These are phyloP conservation scores for Brachionus asplanchnoidis DNA, from an alignment of 1,140 invertebrate species.

Conservation along the genomic window DNA sequence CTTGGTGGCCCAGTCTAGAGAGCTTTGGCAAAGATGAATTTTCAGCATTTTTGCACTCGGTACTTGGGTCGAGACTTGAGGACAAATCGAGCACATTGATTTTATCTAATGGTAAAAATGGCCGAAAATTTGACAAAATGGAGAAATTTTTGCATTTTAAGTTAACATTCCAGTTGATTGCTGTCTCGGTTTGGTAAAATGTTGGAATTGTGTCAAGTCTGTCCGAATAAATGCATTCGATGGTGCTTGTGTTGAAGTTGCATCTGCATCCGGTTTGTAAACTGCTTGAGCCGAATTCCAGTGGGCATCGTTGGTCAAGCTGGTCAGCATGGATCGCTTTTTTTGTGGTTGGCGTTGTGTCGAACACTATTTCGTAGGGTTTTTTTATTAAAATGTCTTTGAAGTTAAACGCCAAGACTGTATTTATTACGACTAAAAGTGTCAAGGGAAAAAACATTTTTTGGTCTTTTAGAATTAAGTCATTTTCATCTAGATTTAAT, in stretches of 20 bases:
- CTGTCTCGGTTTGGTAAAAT: neutral
- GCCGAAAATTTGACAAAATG: neutral
- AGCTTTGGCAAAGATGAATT: neutral
- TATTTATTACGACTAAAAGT: neutral
- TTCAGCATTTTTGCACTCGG: neutral
- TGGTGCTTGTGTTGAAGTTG: constrained; percentile 2
- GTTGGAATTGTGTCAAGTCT: neutral
- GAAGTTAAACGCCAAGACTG: neutral
- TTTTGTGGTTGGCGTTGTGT: neutral
- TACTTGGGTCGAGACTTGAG: neutral
- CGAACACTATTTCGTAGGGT: constrained; percentile 19
- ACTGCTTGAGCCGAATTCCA: constrained; percentile 8
- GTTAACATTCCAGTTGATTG: constrained; percentile 1
- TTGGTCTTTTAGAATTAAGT: neutral
- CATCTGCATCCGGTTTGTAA: constrained; percentile 4
- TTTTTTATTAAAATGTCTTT: constrained; percentile 10
- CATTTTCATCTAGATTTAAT: neutral
- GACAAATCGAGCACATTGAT: constrained; percentile 19
- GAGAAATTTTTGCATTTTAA: constrained; percentile 24
- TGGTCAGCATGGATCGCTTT: neutral
- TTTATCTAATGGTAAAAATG: neutral
- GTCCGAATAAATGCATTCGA: neutral
- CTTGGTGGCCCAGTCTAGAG: neutral
- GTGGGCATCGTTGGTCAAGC: neutral
- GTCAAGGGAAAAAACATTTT: neutral